Percentiles rank a stretch among this genome's conserved stretches.
These are phyloP conservation scores for Platypus cylindrus DNA, from an alignment of 2,888 invertebrate genomes.

Conservation along the genomic window DNA sequence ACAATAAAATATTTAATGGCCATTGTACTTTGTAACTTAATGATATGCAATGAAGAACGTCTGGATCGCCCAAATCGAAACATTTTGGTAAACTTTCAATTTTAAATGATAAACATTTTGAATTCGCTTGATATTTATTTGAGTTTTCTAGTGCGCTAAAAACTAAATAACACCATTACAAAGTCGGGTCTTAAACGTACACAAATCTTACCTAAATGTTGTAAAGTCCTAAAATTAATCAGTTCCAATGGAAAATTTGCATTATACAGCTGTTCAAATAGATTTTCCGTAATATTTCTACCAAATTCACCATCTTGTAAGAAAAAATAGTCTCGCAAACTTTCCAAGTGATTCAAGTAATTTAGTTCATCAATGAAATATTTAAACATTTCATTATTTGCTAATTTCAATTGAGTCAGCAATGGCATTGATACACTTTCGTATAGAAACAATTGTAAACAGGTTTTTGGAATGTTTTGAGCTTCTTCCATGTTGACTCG, in stretches of 20 bases:
- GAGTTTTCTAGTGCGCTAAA: slow-evolving; percentile 56
- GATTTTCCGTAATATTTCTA: slow-evolving; percentile 53
- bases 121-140: slow-evolving; percentile 48
- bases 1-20: slow-evolving; percentile 68
- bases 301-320: slow-evolving; percentile 71
- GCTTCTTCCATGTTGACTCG: slow-evolving; percentile 31
- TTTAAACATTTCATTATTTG: slow-evolving; percentile 57
- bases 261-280: slow-evolving; percentile 54
- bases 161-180: slow-evolving; percentile 11
- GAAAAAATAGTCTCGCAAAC: slow-evolving; percentile 66
- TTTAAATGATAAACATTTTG: slow-evolving; percentile 49
- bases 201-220: slow-evolving; percentile 38
- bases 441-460: slow-evolving; percentile 26
- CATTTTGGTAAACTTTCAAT: slow-evolving; percentile 47
- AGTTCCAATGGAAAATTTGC: slow-evolving; percentile 52
- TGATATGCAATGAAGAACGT: slow-evolving; percentile 53
- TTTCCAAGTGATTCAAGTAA: slow-evolving; percentile 56
- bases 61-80: slow-evolving; percentile 52
- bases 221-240: slow-evolving; percentile 55
- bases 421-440: slow-evolving; percentile 50
- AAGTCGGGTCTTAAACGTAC: too few relatives aligned
- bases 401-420: slow-evolving; percentile 52
- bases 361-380: slow-evolving; percentile 53
- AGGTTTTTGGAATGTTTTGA: slow-evolving; percentile 27
- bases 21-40: slow-evolving; percentile 59